Evolutionary conservation across 2,113 vertebrate species (phyloP).

Genomic region (Laticauda laticaudata): DNA sequence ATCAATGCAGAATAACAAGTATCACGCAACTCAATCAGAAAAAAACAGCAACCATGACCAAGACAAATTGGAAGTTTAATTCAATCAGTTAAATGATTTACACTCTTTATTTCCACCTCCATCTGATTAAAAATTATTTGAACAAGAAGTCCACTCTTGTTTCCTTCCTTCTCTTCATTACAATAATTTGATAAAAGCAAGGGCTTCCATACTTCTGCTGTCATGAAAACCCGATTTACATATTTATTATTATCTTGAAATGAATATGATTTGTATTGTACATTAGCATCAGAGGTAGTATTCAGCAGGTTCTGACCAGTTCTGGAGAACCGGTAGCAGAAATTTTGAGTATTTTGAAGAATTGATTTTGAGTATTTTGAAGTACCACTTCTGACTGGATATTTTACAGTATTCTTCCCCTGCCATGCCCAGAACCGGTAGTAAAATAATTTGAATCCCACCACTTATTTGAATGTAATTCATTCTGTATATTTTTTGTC

Average conservation of each 20-base stretch:
- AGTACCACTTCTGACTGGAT: too few relatives aligned
- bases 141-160: not conserved
- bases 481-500: not conserved
- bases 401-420: too few relatives aligned
- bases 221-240: slow-evolving; percentile 25
- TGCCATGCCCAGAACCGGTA: too few relatives aligned
- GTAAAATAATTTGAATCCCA: too few relatives aligned
- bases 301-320: too few relatives aligned
- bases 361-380: too few relatives aligned
- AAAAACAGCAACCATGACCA: not conserved
- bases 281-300: too few relatives aligned
- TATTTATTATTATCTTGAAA: slow-evolving; percentile 15
- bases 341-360: too few relatives aligned
- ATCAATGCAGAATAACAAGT: not conserved
- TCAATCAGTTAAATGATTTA: not conserved
- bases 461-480: too few relatives aligned
- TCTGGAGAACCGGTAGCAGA: too few relatives aligned
- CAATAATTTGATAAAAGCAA: not conserved
- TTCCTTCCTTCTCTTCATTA: slow-evolving; percentile 23
- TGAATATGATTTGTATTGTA: too few relatives aligned
- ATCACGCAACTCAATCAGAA: not conserved
- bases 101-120: not conserved
- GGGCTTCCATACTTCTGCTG: slow-evolving; percentile 10
- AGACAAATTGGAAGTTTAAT: not conserved
- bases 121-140: not conserved